Conservation (phyloP, 2,797 vertebrate genomes). For the Crocodylus rhombifer region DNA sequence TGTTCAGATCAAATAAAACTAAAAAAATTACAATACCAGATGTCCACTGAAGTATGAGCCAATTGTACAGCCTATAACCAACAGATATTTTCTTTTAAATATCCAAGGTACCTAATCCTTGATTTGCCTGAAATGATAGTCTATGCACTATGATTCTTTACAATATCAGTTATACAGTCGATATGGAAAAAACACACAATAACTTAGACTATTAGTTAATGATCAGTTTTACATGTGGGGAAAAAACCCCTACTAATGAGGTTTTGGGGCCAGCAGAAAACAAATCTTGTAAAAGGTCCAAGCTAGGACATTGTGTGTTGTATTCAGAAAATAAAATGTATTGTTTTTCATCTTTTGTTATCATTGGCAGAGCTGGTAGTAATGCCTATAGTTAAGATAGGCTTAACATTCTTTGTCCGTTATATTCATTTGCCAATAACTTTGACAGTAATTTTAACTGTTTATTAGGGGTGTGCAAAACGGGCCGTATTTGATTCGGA, state of each 20-base stretch:
- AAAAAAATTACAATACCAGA: conserved; percentile 36
- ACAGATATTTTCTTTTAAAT: conserved; percentile 49
- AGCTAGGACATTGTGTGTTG: background rate
- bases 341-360: conserved; percentile 4
- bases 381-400: background rate
- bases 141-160: conserved; percentile 34
- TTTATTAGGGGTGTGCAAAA: background rate
- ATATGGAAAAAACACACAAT: conserved; percentile 48
- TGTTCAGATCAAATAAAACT: conserved; percentile 48
- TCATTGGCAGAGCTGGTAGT: background rate
- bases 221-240: conserved; percentile 17
- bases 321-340: background rate
- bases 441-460: background rate
- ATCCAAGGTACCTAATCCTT: conserved; percentile 10
- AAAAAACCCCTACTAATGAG: conserved; percentile 65
- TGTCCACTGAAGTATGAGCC: background rate
- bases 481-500: too few species aligned
- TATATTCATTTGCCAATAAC: background rate
- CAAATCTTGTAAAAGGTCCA: conserved; percentile 34
- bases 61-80: background rate
- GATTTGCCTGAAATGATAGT: conserved; percentile 27
- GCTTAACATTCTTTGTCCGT: background rate
- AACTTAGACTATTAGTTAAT: conserved; percentile 1
- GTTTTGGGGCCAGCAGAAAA: conserved; percentile 18
- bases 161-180: conserved; percentile 13